Base-by-base conservation (phyloP, 2,888 invertebrate genomes). In the Julus scandinavius region DNA sequence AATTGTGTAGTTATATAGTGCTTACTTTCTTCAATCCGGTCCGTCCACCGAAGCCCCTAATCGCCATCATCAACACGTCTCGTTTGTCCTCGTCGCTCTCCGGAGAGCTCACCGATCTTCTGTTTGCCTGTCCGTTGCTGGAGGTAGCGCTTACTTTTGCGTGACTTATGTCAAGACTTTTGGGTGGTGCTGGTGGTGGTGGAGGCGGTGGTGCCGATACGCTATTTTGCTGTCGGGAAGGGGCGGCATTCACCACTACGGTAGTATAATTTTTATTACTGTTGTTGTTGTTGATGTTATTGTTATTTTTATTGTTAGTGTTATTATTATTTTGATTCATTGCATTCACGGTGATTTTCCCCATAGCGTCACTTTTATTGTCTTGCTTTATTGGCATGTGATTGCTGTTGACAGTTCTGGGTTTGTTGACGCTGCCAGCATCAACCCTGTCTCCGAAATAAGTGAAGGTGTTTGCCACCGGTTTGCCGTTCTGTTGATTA, bases 61-160 rank as follows among this genome's bases (percentile, higher is more conserved):
- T 96, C 29, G 95, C 95, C 87, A 94, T 94, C 92, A 96, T 92
- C 54, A 96, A 92, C 90, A 94, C 94, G 90, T 95, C 94, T 85
- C 96, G 93, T 0, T 95, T 93, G 92, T 96, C 95, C 1, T 92
- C 91, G 85, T 91, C 54, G 87, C 87, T 87, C n/a, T 17, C 72
- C 17, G 45, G 87, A 38, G 84, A 63, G 6, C 63, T 63, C 2
- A 41, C 86, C 40, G 83, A 49, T 50, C 49, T 40, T 40, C 41
- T 88, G 38, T n/a, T 13, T 1, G 80, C 15, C 80, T 80, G 80
- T 38, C 80, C 80, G 38, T 80, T 80, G 80, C 80, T 20, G 63
- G n/a, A 4, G 20, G 63, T 80, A 38, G 80, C 3, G 38, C 38
- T 40, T 40, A 80, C 38, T 80, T 80, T 80, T 40, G 80, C 38